A percentile compares a stretch with the other conserved stretches of the same genome.
These are phyloP conservation scores for Brachymystax lenok DNA, from an alignment of 2,797 vertebrate genomes.

Conservation along the genomic window DNA sequence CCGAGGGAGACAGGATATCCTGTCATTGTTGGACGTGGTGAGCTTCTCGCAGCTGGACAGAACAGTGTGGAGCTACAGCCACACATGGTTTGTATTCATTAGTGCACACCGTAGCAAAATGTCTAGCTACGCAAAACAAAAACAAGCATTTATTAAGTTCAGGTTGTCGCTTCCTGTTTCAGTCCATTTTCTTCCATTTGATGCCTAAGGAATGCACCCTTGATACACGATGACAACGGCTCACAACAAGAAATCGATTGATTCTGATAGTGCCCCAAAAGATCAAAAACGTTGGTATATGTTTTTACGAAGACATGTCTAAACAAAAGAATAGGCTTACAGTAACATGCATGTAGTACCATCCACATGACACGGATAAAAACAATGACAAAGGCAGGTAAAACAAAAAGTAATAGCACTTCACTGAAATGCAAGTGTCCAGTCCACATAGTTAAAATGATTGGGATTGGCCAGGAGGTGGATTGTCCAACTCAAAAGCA, in stretches of 20 bases:
- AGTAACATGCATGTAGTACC: neutral
- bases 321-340: neutral
- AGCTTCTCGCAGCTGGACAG: slow-evolving; percentile 5
- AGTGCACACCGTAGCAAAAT: neutral
- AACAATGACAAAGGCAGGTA: neutral
- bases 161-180: neutral
- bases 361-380: slow-evolving; percentile 27
- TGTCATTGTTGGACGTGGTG: slow-evolving; percentile 13
- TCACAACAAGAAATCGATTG: neutral
- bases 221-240: neutral
- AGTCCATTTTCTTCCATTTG: neutral
- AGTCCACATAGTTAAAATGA: neutral
- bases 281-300: too few species aligned
- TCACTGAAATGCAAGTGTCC: slow-evolving; percentile 37
- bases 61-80: slow-evolving; percentile 11
- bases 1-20: slow-evolving; percentile 25
- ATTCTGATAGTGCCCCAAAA: too few species aligned
- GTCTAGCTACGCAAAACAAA: neutral
- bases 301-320: neutral
- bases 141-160: neutral
- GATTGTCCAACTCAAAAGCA: neutral
- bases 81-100: slow-evolving; percentile 17
- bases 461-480: neutral
- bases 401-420: slow-evolving; percentile 27
- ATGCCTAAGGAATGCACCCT: neutral